phyloP scores from a whole-genome alignment of 2,797 vertebrate species.

The Leuciscus waleckii region DNA sequence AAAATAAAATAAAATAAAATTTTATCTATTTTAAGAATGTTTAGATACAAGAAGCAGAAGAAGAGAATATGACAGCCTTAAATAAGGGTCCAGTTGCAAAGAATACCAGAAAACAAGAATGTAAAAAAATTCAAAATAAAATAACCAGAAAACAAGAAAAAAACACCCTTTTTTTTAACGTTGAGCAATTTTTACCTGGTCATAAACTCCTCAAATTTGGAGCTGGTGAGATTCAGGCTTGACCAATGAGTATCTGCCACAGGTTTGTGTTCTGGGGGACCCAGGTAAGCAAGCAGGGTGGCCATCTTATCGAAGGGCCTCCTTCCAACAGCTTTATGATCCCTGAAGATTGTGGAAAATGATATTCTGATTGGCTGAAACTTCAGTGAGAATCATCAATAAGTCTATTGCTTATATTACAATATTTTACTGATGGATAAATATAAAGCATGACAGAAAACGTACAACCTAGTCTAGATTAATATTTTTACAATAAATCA shows the following conservation, averaged over 20 bases:
- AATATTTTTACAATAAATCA: neutral
- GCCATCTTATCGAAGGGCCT: conserved; percentile 99
- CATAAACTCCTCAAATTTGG: conserved; percentile 99
- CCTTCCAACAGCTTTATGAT: conserved; percentile 96
- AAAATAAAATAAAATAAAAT: too few relatives aligned
- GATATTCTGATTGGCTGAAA: neutral
- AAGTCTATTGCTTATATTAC: neutral
- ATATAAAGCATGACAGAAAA: neutral
- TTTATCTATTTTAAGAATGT: neutral
- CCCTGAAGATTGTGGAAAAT: conserved; percentile 73
- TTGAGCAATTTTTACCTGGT: conserved; percentile 83
- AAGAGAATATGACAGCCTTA: too few relatives aligned
- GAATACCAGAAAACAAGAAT: too few relatives aligned
- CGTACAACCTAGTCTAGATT: neutral
- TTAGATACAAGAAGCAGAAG: too few relatives aligned
- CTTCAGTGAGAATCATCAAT: neutral
- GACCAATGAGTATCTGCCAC: conserved; percentile 98
- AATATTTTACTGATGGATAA: neutral
- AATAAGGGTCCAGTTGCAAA: too few relatives aligned
- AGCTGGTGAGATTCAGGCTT: conserved; percentile 96
- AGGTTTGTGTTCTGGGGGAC: conserved; percentile 96
- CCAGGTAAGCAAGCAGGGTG: conserved; percentile 93
- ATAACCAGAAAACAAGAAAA: neutral
- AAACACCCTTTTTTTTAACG: neutral
- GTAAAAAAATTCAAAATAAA: too few relatives aligned